phyloP scores from a whole-genome alignment of 2,888 invertebrate genomes.

The Calliscelio sp. region DNA sequence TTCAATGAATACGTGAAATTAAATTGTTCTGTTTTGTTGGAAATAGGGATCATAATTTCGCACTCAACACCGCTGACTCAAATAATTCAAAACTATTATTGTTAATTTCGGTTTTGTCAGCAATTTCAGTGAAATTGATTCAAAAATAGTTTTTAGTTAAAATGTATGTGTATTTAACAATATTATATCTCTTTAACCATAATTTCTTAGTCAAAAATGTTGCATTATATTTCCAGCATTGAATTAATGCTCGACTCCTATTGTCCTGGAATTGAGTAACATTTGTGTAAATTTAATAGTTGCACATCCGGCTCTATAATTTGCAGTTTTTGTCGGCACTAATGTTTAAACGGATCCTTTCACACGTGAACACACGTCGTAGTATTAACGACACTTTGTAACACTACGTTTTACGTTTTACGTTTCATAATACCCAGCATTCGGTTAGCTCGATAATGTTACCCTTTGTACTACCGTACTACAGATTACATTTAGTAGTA shows the following conservation, averaged over 20 bases:
- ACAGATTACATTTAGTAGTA: constrained; percentile 68
- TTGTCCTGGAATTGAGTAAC: constrained; percentile 13
- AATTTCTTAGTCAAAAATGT: neutral
- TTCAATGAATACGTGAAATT: neutral
- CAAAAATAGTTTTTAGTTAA: no score
- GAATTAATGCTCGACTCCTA: neutral
- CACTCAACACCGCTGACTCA: no score
- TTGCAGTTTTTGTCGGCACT: constrained; percentile 20
- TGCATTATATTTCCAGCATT: neutral
- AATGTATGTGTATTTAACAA: no score
- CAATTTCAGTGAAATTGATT: no score
- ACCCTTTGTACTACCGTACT: constrained; percentile 62
- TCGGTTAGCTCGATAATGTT: constrained; percentile 63
- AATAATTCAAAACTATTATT: no score
- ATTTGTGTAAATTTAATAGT: constrained; percentile 23
- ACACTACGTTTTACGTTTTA: constrained; percentile 60
- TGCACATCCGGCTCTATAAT: constrained; percentile 16
- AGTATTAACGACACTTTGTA: constrained; percentile 60
- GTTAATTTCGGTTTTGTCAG: no score
- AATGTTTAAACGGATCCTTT: constrained; percentile 38
- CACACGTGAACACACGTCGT: constrained; percentile 42
- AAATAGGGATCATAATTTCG: no score
- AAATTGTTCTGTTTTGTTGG: no score
- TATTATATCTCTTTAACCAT: no score
- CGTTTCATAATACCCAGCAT: constrained; percentile 51